These are phyloP conservation scores for Lasioglossum villosulum DNA, from an alignment of 2,888 invertebrate genomes.

Conservation along the genomic window DNA sequence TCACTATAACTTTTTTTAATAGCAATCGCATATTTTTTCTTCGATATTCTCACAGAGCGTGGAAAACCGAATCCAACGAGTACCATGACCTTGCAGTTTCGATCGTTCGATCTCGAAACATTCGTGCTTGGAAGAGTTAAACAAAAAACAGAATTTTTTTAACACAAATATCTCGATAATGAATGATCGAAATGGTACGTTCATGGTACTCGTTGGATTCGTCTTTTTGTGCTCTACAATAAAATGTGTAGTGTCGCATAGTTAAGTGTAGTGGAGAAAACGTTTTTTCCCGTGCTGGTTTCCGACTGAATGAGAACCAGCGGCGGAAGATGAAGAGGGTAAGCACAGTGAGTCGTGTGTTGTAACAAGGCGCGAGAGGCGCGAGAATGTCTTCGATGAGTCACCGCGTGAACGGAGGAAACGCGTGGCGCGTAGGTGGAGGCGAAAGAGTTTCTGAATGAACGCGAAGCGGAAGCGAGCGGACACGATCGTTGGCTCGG, in stretches of 20 bases:
- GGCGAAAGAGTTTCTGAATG: constrained; percentile 68
- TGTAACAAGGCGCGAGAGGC: constrained; percentile 16
- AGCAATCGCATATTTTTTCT: neutral
- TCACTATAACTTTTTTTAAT: neutral
- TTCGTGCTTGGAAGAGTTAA: neutral
- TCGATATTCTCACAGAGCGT: neutral
- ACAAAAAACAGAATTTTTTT: neutral
- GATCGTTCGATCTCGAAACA: neutral
- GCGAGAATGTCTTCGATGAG: constrained; percentile 63
- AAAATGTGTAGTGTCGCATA: neutral
- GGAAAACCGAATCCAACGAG: neutral
- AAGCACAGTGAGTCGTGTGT: neutral
- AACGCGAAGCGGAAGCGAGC: constrained; percentile 70
- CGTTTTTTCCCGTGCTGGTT: too few relatives aligned
- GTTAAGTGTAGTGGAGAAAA: neutral
- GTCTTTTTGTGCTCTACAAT: neutral
- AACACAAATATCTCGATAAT: neutral
- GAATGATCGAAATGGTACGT: neutral
- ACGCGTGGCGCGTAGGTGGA: constrained; percentile 66
- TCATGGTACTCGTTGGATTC: neutral
- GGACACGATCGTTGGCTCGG: constrained; percentile 54
- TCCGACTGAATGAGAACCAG: neutral
- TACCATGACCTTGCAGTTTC: neutral
- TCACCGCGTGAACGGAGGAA: constrained; percentile 64
- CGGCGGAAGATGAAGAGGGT: neutral